phyloP scores from a whole-genome alignment of 2,888 invertebrate genomes.

The Amphipoea lucens region DNA sequence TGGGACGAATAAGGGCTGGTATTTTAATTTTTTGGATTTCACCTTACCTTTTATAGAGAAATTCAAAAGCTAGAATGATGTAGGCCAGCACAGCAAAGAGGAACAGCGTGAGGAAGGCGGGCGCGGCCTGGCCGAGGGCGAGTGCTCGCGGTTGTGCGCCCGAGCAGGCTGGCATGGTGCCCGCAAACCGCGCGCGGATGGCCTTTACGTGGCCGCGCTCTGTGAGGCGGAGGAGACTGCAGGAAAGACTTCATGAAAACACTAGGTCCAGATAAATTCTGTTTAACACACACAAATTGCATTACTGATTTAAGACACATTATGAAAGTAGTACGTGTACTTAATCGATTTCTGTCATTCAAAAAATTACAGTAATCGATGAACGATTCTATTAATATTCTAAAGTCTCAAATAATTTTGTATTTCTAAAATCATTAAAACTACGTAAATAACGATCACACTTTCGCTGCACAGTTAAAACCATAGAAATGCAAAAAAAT shows the following conservation, averaged over 20 bases:
- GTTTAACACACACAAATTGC: no score
- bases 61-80: constrained; percentile 74
- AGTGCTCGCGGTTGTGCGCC: constrained; percentile 83
- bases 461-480: no score
- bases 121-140: constrained; percentile 85
- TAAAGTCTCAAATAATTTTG: no score
- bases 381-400: no score
- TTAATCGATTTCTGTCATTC: no score
- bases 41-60: constrained; percentile 74
- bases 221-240: constrained; percentile 80
- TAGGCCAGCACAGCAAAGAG: constrained; percentile 70
- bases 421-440: no score
- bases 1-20: not conserved
- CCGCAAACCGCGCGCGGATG: constrained; percentile 75
- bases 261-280: not conserved
- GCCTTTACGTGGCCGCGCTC: constrained; percentile 82
- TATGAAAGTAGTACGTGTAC: no score
- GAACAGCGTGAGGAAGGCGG: constrained; percentile 81
- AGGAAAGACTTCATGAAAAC: not conserved
- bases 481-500: no score
- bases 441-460: no score
- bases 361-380: no score
- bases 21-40: not conserved
- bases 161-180: constrained; percentile 77
- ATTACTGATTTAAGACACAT: no score